Conservation (phyloP, 2,113 vertebrate species). For the Colinus virginianus region DNA sequence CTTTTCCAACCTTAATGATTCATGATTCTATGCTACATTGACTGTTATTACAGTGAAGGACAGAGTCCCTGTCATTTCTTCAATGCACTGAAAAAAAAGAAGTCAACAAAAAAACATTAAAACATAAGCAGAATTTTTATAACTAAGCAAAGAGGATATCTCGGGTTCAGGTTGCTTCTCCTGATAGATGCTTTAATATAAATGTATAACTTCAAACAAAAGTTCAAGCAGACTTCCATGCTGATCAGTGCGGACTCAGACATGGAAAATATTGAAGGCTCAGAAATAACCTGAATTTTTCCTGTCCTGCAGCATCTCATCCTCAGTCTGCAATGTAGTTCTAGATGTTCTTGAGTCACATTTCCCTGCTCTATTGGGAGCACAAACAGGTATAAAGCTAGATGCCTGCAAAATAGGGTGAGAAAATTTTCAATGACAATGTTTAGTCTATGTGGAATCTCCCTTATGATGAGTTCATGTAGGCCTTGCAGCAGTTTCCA, state of each 20-base stretch:
- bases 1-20: too few species aligned
- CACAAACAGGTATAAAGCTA: not conserved
- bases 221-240: too few species aligned
- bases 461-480: not conserved
- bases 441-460: not conserved
- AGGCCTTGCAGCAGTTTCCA: not conserved
- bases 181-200: too few species aligned
- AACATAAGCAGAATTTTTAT: too few species aligned
- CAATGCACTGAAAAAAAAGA: not conserved
- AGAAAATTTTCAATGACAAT: not conserved
- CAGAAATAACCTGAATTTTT: not conserved
- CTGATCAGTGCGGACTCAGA: too few species aligned
- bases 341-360: too few species aligned
- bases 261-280: not conserved
- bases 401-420: not conserved
- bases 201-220: too few species aligned
- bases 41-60: not conserved
- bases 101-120: too few species aligned
- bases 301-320: not conserved
- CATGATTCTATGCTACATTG: not conserved
- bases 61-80: not conserved
- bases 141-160: too few species aligned
- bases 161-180: too few species aligned
- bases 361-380: not conserved
- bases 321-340: not conserved